Percentiles rank a stretch among this genome's conserved stretches.
These are phyloP conservation scores for Cephalotes varians DNA, from an alignment of 2,888 invertebrate genomes.

Conservation along the genomic window DNA sequence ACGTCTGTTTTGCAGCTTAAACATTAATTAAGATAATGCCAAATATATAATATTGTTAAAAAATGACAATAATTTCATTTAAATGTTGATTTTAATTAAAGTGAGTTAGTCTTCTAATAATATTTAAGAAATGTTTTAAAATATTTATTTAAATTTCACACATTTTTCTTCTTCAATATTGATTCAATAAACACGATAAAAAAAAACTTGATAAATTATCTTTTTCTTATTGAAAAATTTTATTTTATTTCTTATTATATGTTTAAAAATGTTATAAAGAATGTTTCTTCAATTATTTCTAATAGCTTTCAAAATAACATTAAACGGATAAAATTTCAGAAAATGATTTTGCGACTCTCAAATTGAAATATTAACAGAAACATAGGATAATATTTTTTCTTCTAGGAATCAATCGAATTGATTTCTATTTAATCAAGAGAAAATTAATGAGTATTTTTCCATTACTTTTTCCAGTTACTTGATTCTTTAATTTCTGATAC, in stretches of 20 bases:
- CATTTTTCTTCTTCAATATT: background rate
- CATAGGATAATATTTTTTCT: background rate
- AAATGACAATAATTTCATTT: background rate
- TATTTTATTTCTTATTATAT: background rate
- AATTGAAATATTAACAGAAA: slow-evolving; percentile 13
- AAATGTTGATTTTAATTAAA: background rate
- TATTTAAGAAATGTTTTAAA: background rate
- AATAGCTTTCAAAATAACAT: background rate
- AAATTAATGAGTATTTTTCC: background rate
- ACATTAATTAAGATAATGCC: too few species aligned
- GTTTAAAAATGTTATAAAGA: background rate
- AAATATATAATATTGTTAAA: too few species aligned
- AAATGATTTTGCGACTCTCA: background rate
- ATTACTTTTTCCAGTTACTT: background rate
- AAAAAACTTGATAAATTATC: background rate
- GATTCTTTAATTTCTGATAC: background rate
- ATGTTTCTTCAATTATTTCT: background rate
- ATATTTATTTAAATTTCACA: background rate
- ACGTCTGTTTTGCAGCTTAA: background rate
- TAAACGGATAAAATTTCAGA: background rate
- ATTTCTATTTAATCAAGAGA: too few species aligned
- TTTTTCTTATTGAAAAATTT: background rate
- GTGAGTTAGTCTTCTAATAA: background rate
- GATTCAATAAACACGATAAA: background rate
- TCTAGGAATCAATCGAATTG: background rate